Evolutionary conservation across 2,888 invertebrate genomes (phyloP), one percentile per base, ranked within the genome.

Genomic region (Ferrisia virgata): DNA sequence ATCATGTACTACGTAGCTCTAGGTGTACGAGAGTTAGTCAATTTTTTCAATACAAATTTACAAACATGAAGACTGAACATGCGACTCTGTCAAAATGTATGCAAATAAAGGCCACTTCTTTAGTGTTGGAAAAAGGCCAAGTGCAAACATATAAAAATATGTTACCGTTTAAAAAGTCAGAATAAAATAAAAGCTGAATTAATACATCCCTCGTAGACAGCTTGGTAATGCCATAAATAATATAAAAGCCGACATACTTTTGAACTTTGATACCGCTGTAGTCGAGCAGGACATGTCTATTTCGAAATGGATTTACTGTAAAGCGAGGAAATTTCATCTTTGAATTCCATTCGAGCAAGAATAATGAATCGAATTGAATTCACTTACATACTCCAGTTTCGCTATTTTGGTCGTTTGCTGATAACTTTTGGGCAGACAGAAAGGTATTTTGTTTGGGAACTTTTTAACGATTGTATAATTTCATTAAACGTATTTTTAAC

Each of bases 11-110:
- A n/a, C n/a, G n/a, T n/a, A n/a, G n/a, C n/a, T n/a, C n/a, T n/a
- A n/a, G n/a, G n/a, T n/a, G n/a, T n/a, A n/a, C n/a, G n/a, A n/a
- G n/a, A n/a, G n/a, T 76, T 76, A 76, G 72, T 76, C 36, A 36
- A 76, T 76, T 36, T 36, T n/a, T n/a, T n/a, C 2, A 76, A 76
- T 76, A 33, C 72, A 76, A 76, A 76, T 36, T 76, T 76, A 76
- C 36, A 76, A 76, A 36, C 36, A 36, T 76, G n/a, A 76, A 18
- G 36, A 36, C 15, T 33, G 11, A 8, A 33, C 28, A n/a, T 13
- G 31, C 28, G 13, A 15, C 64, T 64, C 28, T 31, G 36, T 76
- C 33, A 76, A 76, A 76, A n/a, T n/a, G n/a, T n/a, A n/a, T 72
- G 31, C 36, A 11, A 33, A 76, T 11, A 53, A 76, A 36, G 72